phyloP scores from a whole-genome alignment of 2,797 vertebrate species.

The Salarias fasciatus region DNA sequence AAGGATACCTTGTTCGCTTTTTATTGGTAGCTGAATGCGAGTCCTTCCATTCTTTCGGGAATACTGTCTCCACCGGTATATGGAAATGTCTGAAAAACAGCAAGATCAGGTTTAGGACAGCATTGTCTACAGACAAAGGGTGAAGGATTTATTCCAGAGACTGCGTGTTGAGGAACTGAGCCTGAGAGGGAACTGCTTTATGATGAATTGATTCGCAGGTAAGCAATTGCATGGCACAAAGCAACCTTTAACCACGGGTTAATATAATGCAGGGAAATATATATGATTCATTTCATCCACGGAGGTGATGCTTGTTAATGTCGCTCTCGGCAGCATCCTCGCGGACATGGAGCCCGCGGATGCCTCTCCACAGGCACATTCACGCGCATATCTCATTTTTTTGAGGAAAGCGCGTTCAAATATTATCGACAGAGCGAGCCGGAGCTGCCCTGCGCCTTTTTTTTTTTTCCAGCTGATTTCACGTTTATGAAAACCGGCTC shows the following conservation, averaged over 20 bases:
- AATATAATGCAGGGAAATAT: slow-evolving; percentile 85
- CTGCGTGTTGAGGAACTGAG: slow-evolving; percentile 88
- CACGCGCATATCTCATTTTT: slow-evolving; percentile 61
- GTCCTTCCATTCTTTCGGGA: slow-evolving; percentile 98
- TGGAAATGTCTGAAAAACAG: slow-evolving; percentile 97
- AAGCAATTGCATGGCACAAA: slow-evolving; percentile 95
- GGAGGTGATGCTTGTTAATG: slow-evolving; percentile 86
- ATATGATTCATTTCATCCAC: slow-evolving; percentile 89
- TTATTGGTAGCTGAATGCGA: slow-evolving; percentile 98
- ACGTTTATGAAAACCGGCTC: slow-evolving; percentile 72
- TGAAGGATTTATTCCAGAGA: slow-evolving; percentile 94
- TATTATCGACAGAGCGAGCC: slow-evolving; percentile 76
- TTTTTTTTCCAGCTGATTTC: slow-evolving; percentile 77
- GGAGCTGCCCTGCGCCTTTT: slow-evolving; percentile 40
- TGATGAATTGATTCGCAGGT: slow-evolving; percentile 99
- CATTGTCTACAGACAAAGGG: slow-evolving; percentile 97
- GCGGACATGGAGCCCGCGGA: slow-evolving; percentile 61
- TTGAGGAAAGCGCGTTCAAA: slow-evolving; percentile 65
- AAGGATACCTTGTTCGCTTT: slow-evolving; percentile 90
- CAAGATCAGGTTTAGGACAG: slow-evolving; percentile 99
- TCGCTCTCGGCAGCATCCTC: slow-evolving; percentile 70
- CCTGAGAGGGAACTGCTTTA: slow-evolving; percentile 87
- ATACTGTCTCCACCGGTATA: slow-evolving; percentile 94
- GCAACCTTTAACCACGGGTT: slow-evolving; percentile 91
- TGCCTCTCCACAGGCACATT: slow-evolving; percentile 52